A percentile compares a stretch with the other conserved stretches of the same genome.
Conservation (phyloP, 2,888 invertebrate species). For the Luperina testacea region DNA sequence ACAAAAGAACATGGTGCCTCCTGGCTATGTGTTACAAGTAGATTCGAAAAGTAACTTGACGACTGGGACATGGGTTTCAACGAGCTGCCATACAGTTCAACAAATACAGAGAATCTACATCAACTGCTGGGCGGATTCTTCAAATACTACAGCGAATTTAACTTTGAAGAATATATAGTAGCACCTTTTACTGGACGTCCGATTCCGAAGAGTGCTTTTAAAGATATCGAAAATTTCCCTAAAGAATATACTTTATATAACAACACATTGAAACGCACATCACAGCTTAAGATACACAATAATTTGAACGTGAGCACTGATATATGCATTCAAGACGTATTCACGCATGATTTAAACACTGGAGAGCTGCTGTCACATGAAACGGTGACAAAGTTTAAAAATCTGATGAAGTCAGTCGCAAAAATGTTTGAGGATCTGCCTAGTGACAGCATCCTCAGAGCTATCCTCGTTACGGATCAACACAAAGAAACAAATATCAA, state of each 20-base stretch:
- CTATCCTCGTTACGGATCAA: no score
- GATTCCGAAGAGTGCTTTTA: conserved; percentile 21
- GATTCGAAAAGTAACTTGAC: background rate
- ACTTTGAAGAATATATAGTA: conserved; percentile 52
- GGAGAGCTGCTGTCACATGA: background rate
- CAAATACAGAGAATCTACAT: conserved; percentile 31
- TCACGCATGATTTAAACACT: conserved; percentile 11
- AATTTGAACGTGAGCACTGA: background rate
- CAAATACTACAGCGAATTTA: conserved; percentile 60
- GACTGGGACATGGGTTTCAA: conserved; percentile 24
- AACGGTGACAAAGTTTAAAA: background rate
- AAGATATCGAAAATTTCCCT: conserved; percentile 30
- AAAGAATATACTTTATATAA: conserved; percentile 42
- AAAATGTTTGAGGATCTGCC: no score
- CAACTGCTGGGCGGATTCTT: conserved; percentile 61
- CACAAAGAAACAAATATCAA: no score
- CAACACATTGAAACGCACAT: background rate
- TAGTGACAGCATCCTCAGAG: no score
- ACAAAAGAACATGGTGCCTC: conserved; percentile 40
- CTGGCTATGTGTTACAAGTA: conserved; percentile 9
- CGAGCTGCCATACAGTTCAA: conserved; percentile 26
- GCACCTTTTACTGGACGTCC: conserved; percentile 57
- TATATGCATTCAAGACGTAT: conserved; percentile 37
- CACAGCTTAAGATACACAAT: background rate
- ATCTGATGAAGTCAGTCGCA: no score